Evolutionary conservation across 2,797 vertebrate genomes (phyloP), one percentile per base, ranked within the genome.

Genomic region (Ceyx erithaca): DNA sequence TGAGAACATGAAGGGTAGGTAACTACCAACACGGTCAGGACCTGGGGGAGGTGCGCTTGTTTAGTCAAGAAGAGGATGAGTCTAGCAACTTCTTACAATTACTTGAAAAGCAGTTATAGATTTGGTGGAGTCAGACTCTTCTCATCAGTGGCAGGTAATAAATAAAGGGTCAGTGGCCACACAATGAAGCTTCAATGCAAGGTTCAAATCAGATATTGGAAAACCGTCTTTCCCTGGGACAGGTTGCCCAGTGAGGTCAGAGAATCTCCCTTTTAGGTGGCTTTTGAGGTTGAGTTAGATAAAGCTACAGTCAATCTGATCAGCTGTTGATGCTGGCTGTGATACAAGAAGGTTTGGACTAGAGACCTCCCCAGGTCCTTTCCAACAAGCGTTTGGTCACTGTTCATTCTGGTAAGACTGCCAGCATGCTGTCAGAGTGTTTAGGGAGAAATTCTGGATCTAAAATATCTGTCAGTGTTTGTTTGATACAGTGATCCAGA

Each of bases 311-410:
- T 23, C 55, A 63, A 4, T 46, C 21, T 61, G 49, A 30, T 45
- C 20, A 40, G 0, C 52, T 62, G 8, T 5, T 80, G 69, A 35
- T 1, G 4, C 1, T 26, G 33, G 30, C 14, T 0, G 1, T 61
- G 22, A 46, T 81, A 68, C 26, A 40, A 35, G 61, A 66, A 54
- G n/a, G 2, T 51, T 84, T 75, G 62, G 28, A 26, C 26, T 33
- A 12, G 21, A 40, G n/a, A 64, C 22, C 30, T 37, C 28, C 35
- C 12, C 12, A 35, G 7, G 9, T 37, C 31, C 35, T 19, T 78
- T 67, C 48, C n/a, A 28, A 20, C 48, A 72, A 21, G 22, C 5
- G 9, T 70, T 52, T 6, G 25, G 45, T 41, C 13, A 4, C 63
- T 54, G 12, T 15, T 55, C n/a, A 28, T 37, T 43, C 62, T 64